These are phyloP conservation scores for Zapus hudsonius DNA, from an alignment of 2,113 vertebrate genomes.

Conservation along the genomic window DNA sequence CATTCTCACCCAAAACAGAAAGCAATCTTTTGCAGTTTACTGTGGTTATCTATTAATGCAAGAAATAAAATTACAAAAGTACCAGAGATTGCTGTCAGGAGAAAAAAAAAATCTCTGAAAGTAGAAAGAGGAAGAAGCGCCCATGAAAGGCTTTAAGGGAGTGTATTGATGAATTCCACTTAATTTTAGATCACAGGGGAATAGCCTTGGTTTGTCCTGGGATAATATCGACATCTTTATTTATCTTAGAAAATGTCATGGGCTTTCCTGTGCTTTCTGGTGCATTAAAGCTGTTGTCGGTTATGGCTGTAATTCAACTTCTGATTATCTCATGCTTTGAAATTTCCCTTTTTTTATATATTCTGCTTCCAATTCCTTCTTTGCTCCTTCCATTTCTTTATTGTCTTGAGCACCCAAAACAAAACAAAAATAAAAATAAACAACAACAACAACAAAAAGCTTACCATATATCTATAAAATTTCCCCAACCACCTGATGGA, in stretches of 20 bases:
- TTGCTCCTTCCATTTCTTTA: not conserved
- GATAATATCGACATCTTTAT: not conserved
- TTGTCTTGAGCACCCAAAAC: not conserved
- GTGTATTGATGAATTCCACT: conserved; percentile 51
- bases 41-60: not conserved
- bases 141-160: conserved; percentile 40
- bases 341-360: not conserved
- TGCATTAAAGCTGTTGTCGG: not conserved
- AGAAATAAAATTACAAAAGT: conserved; percentile 10
- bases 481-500: not conserved
- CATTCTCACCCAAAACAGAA: not conserved
- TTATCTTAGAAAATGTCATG: not conserved
- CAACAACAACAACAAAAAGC: not conserved
- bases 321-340: too few species aligned
- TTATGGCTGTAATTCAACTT: not conserved
- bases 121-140: not conserved
- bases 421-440: too few species aligned
- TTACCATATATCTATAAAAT: not conserved
- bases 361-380: not conserved
- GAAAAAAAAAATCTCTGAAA: not conserved
- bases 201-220: conserved; percentile 20
- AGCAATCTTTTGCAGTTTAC: not conserved
- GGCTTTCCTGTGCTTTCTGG: not conserved
- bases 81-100: not conserved
- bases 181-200: conserved; percentile 60